Percentiles rank a stretch among this genome's conserved stretches.
These are phyloP conservation scores for Nothura maculosa DNA, from an alignment of 2,797 vertebrate genomes.

Conservation along the genomic window DNA sequence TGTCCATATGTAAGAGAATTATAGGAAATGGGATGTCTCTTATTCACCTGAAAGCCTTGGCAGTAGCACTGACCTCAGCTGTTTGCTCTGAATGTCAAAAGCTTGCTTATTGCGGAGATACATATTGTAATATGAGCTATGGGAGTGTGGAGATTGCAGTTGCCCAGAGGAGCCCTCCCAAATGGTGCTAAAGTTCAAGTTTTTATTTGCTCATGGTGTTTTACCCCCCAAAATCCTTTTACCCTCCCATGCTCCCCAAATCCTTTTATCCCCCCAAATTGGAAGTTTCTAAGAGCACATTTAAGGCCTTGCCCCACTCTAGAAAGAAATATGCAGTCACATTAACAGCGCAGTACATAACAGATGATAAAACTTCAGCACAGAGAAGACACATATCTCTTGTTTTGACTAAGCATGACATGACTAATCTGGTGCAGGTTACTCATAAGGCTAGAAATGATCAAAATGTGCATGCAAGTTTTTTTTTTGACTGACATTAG, in stretches of 20 bases:
- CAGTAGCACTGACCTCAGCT: not conserved
- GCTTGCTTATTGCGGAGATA: not conserved
- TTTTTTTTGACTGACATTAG: not conserved
- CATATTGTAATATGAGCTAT: rapidly evolving
- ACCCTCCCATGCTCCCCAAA: not conserved
- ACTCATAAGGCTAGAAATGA: not conserved
- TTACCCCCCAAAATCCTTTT: not conserved
- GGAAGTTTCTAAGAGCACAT: not conserved
- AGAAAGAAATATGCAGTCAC: not conserved
- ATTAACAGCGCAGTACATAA: not conserved
- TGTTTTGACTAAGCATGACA: not conserved
- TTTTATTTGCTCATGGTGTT: not conserved
- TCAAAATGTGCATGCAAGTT: rapidly evolving
- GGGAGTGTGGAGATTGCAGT: not conserved
- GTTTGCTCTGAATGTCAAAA: not conserved
- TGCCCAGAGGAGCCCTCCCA: not conserved
- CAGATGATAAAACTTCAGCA: not conserved
- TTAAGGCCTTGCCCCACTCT: not conserved
- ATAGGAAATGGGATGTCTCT: not conserved
- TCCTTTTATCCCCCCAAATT: not conserved
- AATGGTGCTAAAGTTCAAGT: not conserved
- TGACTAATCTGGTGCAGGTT: not conserved
- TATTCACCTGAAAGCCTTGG: not conserved
- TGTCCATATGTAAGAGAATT: not conserved
- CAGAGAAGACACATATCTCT: not conserved